Base-by-base conservation (phyloP, 2,113 vertebrate genomes). In the Heteronetta atricapilla region DNA sequence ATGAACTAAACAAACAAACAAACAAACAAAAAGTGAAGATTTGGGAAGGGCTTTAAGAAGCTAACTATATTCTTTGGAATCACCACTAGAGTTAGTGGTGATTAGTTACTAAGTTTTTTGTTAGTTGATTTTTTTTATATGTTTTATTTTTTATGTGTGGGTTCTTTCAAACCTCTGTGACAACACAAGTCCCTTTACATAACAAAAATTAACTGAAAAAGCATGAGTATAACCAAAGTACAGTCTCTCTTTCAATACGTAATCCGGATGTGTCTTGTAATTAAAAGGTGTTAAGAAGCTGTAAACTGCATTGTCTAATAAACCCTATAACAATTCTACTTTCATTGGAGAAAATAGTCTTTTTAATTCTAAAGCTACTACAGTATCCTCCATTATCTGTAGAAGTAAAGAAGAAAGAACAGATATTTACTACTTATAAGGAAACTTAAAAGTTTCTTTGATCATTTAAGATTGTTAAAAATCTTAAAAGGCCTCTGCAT, bases 261-360 rank as follows among this genome's bases (percentile, higher is more conserved):
- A 72, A 75, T 28, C 15, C 67, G 66, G 25, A 85, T 42, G 21
- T 70, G 10, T 70, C 53, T 89, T 67, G 22, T 67, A 85, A 85
- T 93, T 78, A 79, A 82, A 92, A 79, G 12, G 8, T 72, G 77
- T 80, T 89, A 86, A 92, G 89, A 84, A 69, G 34, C 44, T 73
- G 34, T 73, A 93, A 90, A 79, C 29, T 29, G 17, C 26, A 62
- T 13, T 21, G 29, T 60, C 42, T 86, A 83, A 83, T 82, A 86
- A 87, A 36, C 26, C 13, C 18, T 85, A 6, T 38, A 36, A 80
- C 20, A 73, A 48, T 90, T 46, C 31, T 66, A 13, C 16, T 80
- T 15, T 88, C 16, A 23, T 40, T 83, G 40, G 26, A 88, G 86
- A 25, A 64, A 69, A 79, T 13, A 83, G 40, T 52, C 36, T 50